phyloP scores from a whole-genome alignment of 2,888 invertebrate genomes.

The Pristionchus fissidentatus region DNA sequence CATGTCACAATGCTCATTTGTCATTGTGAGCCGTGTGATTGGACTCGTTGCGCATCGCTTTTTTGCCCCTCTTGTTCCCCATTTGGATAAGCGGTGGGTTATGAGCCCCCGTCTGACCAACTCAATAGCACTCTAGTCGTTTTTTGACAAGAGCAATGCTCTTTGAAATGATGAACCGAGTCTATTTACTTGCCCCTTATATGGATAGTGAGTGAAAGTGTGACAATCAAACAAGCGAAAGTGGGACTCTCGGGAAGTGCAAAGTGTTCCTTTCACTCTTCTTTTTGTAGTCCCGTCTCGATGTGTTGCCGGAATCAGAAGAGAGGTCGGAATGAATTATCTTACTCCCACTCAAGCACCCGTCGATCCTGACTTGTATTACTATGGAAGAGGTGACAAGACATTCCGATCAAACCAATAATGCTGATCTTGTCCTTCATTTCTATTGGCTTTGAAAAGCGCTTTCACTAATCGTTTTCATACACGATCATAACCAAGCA shows the following conservation, averaged over 20 bases:
- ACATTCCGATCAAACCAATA: neutral
- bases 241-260: neutral
- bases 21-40: conserved; percentile 40
- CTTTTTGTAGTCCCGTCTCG: conserved; percentile 24
- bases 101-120: too few species aligned
- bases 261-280: neutral
- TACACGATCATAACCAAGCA: too few species aligned
- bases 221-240: conserved; percentile 33
- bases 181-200: conserved; percentile 37
- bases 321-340: neutral
- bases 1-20: conserved; percentile 35
- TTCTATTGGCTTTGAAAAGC: too few species aligned
- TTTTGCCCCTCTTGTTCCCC: neutral
- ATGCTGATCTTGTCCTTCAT: too few species aligned
- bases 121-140: neutral
- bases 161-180: conserved; percentile 22
- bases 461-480: too few species aligned
- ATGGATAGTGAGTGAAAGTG: conserved; percentile 33
- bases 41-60: neutral
- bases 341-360: conserved; percentile 35
- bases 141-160: neutral
- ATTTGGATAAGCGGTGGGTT: conserved; percentile 33
- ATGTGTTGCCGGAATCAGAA: conserved; percentile 43
- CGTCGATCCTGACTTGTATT: conserved; percentile 1
- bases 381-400: conserved; percentile 25